Percentiles rank a stretch among this genome's conserved stretches.
phyloP scores from a whole-genome alignment of 1,140 invertebrate species.

The Calephelis nemesis region DNA sequence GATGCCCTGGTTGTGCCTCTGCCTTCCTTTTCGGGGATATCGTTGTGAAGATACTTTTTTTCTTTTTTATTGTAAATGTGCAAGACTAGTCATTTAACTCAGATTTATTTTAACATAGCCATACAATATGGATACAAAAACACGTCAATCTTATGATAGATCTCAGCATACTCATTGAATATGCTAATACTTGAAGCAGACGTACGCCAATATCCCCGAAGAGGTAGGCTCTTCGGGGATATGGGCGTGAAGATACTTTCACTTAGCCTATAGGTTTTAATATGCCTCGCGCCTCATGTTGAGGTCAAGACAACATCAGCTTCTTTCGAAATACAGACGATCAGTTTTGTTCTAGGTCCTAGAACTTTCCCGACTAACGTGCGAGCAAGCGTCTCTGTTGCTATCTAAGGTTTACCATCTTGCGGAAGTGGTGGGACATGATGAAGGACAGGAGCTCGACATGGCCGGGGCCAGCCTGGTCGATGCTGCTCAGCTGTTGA shows the following conservation, averaged over 20 bases:
- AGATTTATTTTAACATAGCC: not conserved
- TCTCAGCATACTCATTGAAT: not conserved
- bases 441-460: conserved; percentile 24
- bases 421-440: conserved; percentile 21
- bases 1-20: no score
- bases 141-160: conserved; percentile 5
- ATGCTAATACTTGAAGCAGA: conserved; percentile 2
- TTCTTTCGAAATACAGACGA: no score
- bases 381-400: conserved; percentile 21
- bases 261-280: no score
- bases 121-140: not conserved
- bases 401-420: conserved; percentile 26
- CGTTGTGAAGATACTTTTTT: no score
- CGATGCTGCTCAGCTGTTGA: conserved; percentile 21
- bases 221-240: no score
- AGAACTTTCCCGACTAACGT: conserved; percentile 7
- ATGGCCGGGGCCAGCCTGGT: conserved; percentile 19
- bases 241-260: no score
- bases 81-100: no score
- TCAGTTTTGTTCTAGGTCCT: not conserved
- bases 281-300: no score
- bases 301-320: no score
- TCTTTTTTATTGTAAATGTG: no score
- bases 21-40: no score
- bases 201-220: no score